Percentiles rank a stretch among this genome's conserved stretches.
phyloP scores from a whole-genome alignment of 2,888 invertebrate genomes.

The Oegoconia quadripuncta region DNA sequence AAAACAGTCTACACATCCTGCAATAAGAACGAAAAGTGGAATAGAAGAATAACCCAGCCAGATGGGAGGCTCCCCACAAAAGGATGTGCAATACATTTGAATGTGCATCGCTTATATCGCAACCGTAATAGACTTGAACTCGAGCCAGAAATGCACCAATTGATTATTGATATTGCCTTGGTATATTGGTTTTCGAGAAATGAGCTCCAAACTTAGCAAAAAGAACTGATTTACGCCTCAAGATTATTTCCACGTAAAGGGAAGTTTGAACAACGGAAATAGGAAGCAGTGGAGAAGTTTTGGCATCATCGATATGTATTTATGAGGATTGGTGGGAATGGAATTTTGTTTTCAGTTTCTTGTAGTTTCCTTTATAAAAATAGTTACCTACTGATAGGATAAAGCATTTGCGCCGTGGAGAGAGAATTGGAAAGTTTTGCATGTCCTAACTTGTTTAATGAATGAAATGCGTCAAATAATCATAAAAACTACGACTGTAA shows the following conservation, averaged over 20 bases:
- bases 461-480: too few relatives aligned
- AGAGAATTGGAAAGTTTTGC: too few relatives aligned
- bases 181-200: conserved; percentile 35
- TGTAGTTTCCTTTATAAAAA: too few relatives aligned
- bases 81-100: conserved; percentile 58
- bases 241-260: conserved; percentile 12
- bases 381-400: too few relatives aligned
- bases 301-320: too few relatives aligned
- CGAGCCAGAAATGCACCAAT: conserved; percentile 75
- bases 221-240: conserved; percentile 24
- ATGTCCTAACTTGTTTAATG: too few relatives aligned
- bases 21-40: conserved; percentile 25
- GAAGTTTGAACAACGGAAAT: not conserved
- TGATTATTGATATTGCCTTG: conserved; percentile 76
- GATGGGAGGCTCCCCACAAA: conserved; percentile 50
- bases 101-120: conserved; percentile 52
- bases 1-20: conserved; percentile 21
- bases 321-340: too few relatives aligned
- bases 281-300: not conserved
- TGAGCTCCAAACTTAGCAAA: conserved; percentile 31
- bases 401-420: too few relatives aligned
- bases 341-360: too few relatives aligned
- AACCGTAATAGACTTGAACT: conserved; percentile 72
- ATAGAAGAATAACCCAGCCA: conserved; percentile 31
- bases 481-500: too few relatives aligned